Evolutionary conservation across 2,888 invertebrate genomes (phyloP).

Genomic region (Oxystoma pomonae): DNA sequence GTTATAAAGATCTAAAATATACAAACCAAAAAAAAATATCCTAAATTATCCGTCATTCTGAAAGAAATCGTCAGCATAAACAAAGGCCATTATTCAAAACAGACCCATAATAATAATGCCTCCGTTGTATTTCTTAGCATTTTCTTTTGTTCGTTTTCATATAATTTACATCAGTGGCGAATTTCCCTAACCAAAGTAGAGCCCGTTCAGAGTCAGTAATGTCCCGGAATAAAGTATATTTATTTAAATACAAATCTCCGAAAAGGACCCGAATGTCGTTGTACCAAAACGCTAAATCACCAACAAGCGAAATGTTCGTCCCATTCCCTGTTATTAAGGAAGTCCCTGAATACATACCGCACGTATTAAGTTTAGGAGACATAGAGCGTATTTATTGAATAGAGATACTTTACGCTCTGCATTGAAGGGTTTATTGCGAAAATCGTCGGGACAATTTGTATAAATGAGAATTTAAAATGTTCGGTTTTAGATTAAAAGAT

Average conservation of each 20-base stretch:
- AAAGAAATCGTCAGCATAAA: no score
- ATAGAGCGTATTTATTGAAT: background rate
- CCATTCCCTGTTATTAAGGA: constrained; percentile 21
- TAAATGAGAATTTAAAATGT: background rate
- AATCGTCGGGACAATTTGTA: background rate
- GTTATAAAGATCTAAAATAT: no score
- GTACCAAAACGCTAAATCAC: constrained; percentile 17
- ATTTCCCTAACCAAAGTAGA: background rate
- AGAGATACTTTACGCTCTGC: background rate
- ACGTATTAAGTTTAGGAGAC: constrained; percentile 8
- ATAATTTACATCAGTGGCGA: background rate
- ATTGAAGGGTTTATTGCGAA: background rate
- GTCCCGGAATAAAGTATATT: constrained; percentile 13
- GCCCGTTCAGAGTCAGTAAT: background rate
- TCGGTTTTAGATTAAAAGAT: no score
- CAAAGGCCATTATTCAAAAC: background rate
- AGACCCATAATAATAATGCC: background rate
- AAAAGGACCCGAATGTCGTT: constrained; percentile 17
- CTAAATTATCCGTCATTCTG: no score
- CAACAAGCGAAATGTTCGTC: constrained; percentile 11
- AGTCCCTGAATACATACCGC: constrained; percentile 9
- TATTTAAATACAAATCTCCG: constrained; percentile 23
- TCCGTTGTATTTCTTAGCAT: no score
- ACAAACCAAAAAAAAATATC: no score
- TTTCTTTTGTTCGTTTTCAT: background rate